These are phyloP conservation scores for Dasypus novemcinctus DNA, from an alignment of 2,113 vertebrate genomes.

Conservation along the genomic window DNA sequence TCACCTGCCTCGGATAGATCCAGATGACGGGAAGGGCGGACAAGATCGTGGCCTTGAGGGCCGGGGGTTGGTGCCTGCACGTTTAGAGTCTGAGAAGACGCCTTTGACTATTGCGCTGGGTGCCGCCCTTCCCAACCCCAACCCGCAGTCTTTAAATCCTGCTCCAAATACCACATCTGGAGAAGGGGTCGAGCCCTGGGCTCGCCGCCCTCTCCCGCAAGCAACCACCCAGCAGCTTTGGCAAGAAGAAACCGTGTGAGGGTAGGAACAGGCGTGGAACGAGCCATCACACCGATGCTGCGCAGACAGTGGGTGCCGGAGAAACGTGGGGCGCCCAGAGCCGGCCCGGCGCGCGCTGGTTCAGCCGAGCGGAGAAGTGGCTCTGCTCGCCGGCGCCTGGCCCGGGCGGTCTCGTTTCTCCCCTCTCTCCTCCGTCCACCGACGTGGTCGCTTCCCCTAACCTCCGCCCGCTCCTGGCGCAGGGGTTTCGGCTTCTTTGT, in stretches of 20 bases:
- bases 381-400: background rate
- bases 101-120: background rate
- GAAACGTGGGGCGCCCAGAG: background rate
- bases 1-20: background rate
- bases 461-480: background rate
- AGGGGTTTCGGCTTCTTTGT: background rate
- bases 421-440: rapidly evolving
- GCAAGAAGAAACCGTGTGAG: background rate
- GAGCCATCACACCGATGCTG: background rate
- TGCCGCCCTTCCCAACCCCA: background rate
- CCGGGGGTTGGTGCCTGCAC: rapidly evolving
- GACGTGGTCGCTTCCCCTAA: background rate
- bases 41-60: background rate
- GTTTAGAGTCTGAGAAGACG: background rate
- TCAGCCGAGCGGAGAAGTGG: background rate
- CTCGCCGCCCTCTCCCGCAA: background rate
- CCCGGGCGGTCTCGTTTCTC: rapidly evolving
- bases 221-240: background rate
- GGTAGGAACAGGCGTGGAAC: background rate
- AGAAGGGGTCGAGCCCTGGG: background rate
- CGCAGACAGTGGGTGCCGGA: rapidly evolving
- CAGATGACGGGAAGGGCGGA: background rate
- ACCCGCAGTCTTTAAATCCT: background rate
- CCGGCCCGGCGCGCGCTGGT: background rate
- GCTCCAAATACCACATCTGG: background rate